Conservation (phyloP, 2,113 vertebrate genomes). For the Tychaedon coryphoeus region DNA sequence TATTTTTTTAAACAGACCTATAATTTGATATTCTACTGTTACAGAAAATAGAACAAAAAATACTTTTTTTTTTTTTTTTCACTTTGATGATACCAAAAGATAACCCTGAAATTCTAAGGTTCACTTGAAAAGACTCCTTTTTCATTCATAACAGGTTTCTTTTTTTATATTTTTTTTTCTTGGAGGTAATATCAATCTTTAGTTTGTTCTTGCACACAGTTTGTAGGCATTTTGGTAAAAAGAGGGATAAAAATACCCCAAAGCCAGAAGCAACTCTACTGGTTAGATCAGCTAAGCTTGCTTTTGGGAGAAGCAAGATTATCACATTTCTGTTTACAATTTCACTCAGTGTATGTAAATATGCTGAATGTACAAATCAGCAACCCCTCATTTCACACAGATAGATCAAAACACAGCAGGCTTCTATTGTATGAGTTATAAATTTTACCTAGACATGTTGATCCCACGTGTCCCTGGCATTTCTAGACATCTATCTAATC, state of each 20-base stretch:
- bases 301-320: neutral
- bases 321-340: neutral
- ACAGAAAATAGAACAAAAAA: conserved; percentile 6
- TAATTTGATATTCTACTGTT: neutral
- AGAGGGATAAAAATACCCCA: accelerated
- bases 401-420: neutral
- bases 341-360: neutral
- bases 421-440: neutral
- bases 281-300: neutral
- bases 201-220: neutral
- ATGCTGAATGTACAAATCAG: neutral
- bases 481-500: neutral
- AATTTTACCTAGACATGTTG: neutral
- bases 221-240: neutral
- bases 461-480: neutral
- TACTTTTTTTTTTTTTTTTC: neutral
- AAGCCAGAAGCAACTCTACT: neutral
- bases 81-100: neutral
- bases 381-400: neutral
- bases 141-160: neutral
- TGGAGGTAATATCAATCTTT: neutral
- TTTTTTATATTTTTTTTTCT: neutral
- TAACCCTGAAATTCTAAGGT: neutral
- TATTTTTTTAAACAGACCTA: neutral
- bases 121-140: neutral